These are phyloP conservation scores for Achroia grisella DNA, from an alignment of 1,140 invertebrate species.

Conservation along the genomic window DNA sequence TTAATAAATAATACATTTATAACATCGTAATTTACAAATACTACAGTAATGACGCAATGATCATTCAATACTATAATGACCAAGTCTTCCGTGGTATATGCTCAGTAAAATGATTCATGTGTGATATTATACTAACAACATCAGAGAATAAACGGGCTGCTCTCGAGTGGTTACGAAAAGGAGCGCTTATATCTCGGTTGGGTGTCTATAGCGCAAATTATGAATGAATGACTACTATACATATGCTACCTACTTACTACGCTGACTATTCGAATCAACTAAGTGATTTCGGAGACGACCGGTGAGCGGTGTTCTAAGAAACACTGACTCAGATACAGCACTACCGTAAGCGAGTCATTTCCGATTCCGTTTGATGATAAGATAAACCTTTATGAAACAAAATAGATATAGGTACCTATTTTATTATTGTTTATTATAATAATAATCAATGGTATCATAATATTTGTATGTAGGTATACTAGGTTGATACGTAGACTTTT, in stretches of 20 bases:
- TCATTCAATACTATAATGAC: conserved; percentile 37
- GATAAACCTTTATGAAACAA: too few relatives aligned
- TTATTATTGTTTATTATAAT: too few relatives aligned
- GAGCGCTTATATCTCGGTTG: conserved; percentile 30
- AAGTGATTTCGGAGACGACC: conserved; percentile 27
- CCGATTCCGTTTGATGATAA: conserved; percentile 34
- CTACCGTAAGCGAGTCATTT: conserved; percentile 31
- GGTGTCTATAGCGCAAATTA: conserved; percentile 30
- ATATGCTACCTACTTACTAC: conserved; percentile 35
- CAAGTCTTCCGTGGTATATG: conserved; percentile 18
- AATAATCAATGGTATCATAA: too few relatives aligned
- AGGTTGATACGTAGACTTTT: too few relatives aligned
- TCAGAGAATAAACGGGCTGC: conserved; percentile 24
- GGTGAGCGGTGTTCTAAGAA: conserved; percentile 37
- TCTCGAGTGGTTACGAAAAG: conserved; percentile 16
- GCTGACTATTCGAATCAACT: conserved; percentile 26
- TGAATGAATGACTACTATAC: conserved; percentile 52
- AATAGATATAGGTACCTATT: too few relatives aligned
- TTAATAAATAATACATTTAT: conserved; percentile 5
- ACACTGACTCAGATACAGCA: conserved; percentile 39
- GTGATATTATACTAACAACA: conserved; percentile 29
- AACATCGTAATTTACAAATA: conserved; percentile 27
- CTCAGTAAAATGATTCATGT: conserved; percentile 22
- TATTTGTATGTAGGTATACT: too few relatives aligned
- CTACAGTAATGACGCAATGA: conserved; percentile 31